Percentiles rank a stretch among this genome's conserved stretches.
Evolutionary conservation across 2,113 vertebrate genomes (phyloP).

Genomic region (Crotalus viridis): DNA sequence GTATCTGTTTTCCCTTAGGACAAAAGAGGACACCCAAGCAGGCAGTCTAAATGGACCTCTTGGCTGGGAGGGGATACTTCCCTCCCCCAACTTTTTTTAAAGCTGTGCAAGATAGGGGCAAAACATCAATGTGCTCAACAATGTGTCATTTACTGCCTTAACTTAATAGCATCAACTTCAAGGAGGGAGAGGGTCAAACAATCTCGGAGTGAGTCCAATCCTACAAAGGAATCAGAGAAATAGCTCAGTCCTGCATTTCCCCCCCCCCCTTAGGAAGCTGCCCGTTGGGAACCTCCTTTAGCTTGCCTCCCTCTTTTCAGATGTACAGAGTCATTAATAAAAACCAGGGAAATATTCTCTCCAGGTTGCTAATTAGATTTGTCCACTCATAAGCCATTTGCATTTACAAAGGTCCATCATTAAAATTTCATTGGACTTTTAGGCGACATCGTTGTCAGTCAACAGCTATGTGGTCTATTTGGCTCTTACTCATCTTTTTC

Average conservation of each 20-base stretch:
- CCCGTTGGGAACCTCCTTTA: neutral
- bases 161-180: neutral
- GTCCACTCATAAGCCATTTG: neutral
- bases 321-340: neutral
- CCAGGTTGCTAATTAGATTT: neutral
- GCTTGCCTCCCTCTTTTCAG: neutral
- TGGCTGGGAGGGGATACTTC: neutral
- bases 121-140: neutral
- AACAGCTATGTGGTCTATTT: neutral
- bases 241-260: neutral
- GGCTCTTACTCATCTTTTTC: neutral
- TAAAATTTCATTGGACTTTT: neutral
- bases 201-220: neutral
- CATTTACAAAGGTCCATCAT: neutral
- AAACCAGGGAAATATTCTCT: neutral
- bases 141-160: neutral
- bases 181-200: neutral
- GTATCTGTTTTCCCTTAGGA: neutral
- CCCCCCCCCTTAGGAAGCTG: neutral
- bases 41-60: neutral
- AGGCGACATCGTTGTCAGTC: neutral
- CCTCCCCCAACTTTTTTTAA: neutral
- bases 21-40: neutral
- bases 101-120: neutral
- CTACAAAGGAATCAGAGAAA: neutral